Conservation (phyloP, 2,797 vertebrate genomes). For the Garrulus glandarius region DNA sequence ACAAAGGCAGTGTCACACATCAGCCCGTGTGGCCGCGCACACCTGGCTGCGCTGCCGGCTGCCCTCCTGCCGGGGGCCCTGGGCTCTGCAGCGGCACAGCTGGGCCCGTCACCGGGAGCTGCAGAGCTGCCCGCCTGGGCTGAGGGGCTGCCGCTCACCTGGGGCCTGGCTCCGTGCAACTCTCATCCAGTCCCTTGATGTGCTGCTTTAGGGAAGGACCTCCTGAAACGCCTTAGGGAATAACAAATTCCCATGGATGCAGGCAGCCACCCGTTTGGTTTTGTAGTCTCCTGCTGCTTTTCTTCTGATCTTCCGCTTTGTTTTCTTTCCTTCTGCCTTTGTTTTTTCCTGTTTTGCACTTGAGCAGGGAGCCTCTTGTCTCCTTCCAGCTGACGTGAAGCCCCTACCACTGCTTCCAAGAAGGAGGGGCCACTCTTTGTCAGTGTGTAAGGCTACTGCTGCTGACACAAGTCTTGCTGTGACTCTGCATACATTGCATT, state of each 20-base stretch:
- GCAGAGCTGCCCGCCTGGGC: neutral
- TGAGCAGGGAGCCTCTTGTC: neutral
- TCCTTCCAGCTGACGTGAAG: neutral
- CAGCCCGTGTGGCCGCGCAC: rapidly evolving
- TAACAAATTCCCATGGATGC: rapidly evolving
- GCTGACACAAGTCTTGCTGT: neutral
- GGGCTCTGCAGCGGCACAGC: neutral
- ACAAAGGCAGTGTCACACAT: neutral
- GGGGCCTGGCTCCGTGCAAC: rapidly evolving
- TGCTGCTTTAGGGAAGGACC: neutral
- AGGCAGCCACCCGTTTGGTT: neutral
- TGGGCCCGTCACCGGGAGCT: rapidly evolving
- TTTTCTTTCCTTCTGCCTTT: neutral
- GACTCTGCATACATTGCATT: neutral
- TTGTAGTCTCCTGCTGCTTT: neutral
- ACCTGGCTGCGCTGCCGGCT: rapidly evolving
- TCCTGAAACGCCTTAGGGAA: neutral
- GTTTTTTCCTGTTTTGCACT: neutral
- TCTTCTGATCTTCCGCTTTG: neutral
- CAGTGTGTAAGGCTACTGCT: rapidly evolving
- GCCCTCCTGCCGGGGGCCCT: rapidly evolving
- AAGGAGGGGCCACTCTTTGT: neutral
- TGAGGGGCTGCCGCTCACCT: rapidly evolving
- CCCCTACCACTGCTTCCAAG: neutral
- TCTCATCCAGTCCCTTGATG: neutral